Conservation (phyloP, 2,888 invertebrate species). For the Leptopterna dolabrata region DNA sequence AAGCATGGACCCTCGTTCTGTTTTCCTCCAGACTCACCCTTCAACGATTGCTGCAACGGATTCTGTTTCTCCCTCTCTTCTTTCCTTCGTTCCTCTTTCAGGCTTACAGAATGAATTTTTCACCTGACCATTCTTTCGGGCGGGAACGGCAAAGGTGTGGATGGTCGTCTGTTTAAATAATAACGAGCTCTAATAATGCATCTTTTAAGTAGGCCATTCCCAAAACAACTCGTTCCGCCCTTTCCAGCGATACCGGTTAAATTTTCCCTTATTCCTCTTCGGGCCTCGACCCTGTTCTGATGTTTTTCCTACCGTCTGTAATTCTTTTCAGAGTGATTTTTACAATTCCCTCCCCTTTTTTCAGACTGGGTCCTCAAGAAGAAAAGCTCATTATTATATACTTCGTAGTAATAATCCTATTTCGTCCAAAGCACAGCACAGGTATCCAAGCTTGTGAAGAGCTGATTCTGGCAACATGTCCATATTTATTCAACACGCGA, state of each 20-base stretch:
- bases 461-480: too few species aligned
- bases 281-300: not conserved
- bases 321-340: not conserved
- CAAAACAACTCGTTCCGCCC: not conserved
- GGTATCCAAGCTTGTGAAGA: too few species aligned
- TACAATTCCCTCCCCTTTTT: not conserved
- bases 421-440: too few species aligned
- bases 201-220: slow-evolving; percentile 40
- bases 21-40: not conserved
- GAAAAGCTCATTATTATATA: too few species aligned
- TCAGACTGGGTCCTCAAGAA: too few species aligned
- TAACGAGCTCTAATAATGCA: slow-evolving; percentile 46
- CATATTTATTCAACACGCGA: too few species aligned
- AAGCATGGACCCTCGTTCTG: not conserved
- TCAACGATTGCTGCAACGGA: slow-evolving; percentile 4
- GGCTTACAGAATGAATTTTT: slow-evolving; percentile 16
- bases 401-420: too few species aligned
- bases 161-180: slow-evolving; percentile 36
- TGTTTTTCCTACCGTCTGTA: not conserved
- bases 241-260: not conserved
- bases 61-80: not conserved
- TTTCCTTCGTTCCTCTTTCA: not conserved
- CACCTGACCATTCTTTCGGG: slow-evolving; percentile 18
- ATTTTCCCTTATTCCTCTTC: not conserved
- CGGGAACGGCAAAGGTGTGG: slow-evolving; percentile 7